Conservation (phyloP, 92 coral and sea anemone genomes). For the Scolanthus callimorphus region DNA sequence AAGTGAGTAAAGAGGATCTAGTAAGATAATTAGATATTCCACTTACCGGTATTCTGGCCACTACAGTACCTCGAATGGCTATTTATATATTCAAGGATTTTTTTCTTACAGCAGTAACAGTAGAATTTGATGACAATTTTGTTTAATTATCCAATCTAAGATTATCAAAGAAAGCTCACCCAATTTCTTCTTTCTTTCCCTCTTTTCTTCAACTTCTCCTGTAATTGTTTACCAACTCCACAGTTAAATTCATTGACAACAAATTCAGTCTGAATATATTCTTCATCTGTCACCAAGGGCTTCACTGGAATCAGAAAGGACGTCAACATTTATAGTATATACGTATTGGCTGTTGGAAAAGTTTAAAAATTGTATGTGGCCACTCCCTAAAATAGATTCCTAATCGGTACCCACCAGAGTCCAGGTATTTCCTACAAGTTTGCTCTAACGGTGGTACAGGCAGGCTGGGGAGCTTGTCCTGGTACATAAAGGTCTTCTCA, state of each 20-base stretch:
- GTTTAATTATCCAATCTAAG: no score
- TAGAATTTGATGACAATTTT: no score
- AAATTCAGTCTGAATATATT: conserved; percentile 66
- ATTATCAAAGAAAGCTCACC: no score
- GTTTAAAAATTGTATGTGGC: no score
- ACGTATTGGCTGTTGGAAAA: background rate
- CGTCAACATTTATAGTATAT: no score
- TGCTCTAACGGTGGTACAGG: conserved; percentile 83
- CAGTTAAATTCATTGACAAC: conserved; percentile 73
- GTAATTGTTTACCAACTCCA: conserved; percentile 89
- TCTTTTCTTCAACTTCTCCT: conserved; percentile 66
- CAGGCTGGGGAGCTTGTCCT: conserved; percentile 77
- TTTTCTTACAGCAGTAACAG: no score
- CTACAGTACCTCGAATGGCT: no score
- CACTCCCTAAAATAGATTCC: background rate
- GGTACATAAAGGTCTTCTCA: conserved; percentile 79
- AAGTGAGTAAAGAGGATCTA: no score
- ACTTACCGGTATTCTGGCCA: no score
- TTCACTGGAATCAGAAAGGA: no score
- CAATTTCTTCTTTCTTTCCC: conserved; percentile 72
- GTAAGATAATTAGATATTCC: no score
- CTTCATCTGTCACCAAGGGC: conserved; percentile 69
- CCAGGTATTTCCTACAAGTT: conserved; percentile 85
- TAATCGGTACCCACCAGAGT: conserved; percentile 55
- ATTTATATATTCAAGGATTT: no score